Evolutionary conservation across 2,888 invertebrate species (phyloP), one percentile per base, ranked within the genome.

Genomic region (Auanema freiburgensis): DNA sequence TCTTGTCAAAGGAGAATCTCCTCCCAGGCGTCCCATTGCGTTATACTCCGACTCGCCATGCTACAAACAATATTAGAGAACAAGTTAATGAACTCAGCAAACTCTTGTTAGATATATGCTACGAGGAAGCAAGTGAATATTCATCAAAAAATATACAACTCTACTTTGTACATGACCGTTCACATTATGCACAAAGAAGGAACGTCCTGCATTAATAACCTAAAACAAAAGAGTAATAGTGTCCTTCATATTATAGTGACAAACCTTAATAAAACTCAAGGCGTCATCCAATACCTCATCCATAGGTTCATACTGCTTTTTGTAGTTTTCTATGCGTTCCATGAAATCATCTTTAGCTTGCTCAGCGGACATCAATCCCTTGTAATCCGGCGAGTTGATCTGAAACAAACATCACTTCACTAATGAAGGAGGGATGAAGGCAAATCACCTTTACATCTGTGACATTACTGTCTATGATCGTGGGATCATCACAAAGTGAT

Each of bases 61-160:
- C 91, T 91, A 85, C 4, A 85, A 85, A 18, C 41, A 58, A 21
- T 25, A 18, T 16, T 49, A 40, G 43, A 43, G 3, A 6, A 24
- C 23, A 42, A 3, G n/a, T 16, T 18, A 25, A 16, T 5, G 40
- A 51, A 3, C 18, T 1, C 14, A 11, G 53, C 69, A 51, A 83
- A 92, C 92, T 87, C 96, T 90, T 0, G 95, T 94, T 61, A 98
- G 87, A 86, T 96, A 98, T 81, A 98, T 97, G 21, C 95, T 94
- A 78, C 97, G 88, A 0, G 96, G 96, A 63, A 93, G 91, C 60
- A 97, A 94, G 85, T 97, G 97, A 84, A 96, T 97, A 84, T 98
- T 98, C 97, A 98, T 98, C 23, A 98, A 87, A 85, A 96, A 98
- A 85, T 98, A 98, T 1, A 97, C 96, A 79, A 97, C 95, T 67